A percentile compares a stretch with the other conserved stretches of the same genome.
Conservation (phyloP, 2,113 vertebrate species). For the Pollimyrus isidori region DNA sequence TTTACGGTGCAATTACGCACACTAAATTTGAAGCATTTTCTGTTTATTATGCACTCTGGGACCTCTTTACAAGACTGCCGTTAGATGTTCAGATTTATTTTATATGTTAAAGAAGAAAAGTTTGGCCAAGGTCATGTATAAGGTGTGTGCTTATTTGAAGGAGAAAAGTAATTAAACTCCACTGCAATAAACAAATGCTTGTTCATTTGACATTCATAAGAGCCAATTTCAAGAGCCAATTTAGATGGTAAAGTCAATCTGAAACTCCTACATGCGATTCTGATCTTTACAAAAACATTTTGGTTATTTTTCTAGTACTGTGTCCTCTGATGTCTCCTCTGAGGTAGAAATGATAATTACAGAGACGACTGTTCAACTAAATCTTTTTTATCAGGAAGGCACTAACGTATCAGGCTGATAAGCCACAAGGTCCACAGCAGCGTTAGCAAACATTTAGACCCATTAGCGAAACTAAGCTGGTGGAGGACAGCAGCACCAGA, state of each 20-base stretch:
- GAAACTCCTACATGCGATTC: background rate
- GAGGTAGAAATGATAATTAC: background rate
- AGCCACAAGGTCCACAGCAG: background rate
- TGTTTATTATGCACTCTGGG: background rate
- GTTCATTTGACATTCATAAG: background rate
- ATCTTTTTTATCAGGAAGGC: background rate
- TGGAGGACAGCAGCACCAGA: too few relatives aligned
- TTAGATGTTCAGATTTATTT: background rate
- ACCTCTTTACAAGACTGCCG: background rate
- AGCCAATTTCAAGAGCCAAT: background rate
- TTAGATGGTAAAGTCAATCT: background rate
- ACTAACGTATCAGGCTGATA: background rate
- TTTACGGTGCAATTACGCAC: constrained; percentile 27
- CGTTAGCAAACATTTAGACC: background rate
- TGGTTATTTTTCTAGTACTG: background rate
- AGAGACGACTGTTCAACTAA: background rate
- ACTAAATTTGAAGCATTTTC: background rate
- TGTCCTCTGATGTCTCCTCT: background rate
- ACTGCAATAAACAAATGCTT: background rate
- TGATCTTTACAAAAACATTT: background rate
- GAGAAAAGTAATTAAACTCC: background rate
- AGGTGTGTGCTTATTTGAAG: background rate
- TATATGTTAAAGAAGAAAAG: background rate
- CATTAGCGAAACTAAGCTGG: background rate
- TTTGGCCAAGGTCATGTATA: background rate